A percentile compares a stretch with the other conserved stretches of the same genome.
These are phyloP conservation scores for Melanerpes aurifrons DNA, from an alignment of 2,113 vertebrate species.

Conservation along the genomic window DNA sequence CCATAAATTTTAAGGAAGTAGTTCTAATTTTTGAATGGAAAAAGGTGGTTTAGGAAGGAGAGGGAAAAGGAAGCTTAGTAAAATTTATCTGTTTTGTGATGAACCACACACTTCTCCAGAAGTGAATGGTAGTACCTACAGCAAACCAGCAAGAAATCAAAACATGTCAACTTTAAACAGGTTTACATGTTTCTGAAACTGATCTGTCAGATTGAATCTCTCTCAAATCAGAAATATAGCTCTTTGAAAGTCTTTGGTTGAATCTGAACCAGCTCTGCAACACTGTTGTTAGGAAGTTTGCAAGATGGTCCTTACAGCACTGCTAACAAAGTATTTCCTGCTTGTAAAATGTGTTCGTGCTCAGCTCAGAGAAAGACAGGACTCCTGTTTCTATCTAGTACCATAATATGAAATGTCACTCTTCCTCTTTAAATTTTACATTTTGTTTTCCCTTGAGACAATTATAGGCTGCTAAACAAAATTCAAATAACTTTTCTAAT, in stretches of 20 bases:
- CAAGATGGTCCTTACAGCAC: background rate
- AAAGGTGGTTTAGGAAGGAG: background rate
- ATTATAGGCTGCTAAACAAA: slow-evolving; percentile 46
- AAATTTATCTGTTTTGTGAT: background rate
- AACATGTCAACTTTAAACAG: slow-evolving; percentile 10
- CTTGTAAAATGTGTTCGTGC: background rate
- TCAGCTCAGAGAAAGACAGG: background rate
- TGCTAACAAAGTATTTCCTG: background rate
- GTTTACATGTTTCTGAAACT: slow-evolving; percentile 13
- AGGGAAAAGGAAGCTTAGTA: background rate
- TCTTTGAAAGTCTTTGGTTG: slow-evolving; percentile 17
- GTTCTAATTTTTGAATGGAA: slow-evolving; percentile 7
- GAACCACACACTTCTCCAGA: background rate
- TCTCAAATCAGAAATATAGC: background rate
- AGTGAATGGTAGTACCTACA: slow-evolving; percentile 1
- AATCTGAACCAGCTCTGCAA: slow-evolving; percentile 23
- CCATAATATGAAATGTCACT: slow-evolving; percentile 21
- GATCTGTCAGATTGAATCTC: slow-evolving; percentile 27
- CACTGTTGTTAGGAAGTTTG: background rate
- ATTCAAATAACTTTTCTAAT: slow-evolving; percentile 33
- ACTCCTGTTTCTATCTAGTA: background rate
- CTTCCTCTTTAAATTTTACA: slow-evolving; percentile 38
- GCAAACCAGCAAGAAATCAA: slow-evolving; percentile 14
- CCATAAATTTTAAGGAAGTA: background rate
- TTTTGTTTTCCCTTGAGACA: slow-evolving; percentile 53